phyloP scores from a whole-genome alignment of 2,797 vertebrate genomes.

The Merluccius polli region DNA sequence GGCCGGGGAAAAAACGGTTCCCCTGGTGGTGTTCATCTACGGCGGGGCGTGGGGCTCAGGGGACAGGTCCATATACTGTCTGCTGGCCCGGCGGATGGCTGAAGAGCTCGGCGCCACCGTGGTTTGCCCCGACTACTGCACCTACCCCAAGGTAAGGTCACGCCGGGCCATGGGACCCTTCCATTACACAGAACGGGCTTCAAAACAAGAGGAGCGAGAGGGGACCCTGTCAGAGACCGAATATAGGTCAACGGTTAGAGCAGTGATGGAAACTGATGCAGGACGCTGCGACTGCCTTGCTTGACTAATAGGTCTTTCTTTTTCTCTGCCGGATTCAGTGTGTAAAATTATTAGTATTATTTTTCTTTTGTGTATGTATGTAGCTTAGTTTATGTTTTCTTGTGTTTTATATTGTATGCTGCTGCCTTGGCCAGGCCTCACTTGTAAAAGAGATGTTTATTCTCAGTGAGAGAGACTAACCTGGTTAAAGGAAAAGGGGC shows the following conservation, averaged over 20 bases:
- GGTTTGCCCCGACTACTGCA: conserved; percentile 75
- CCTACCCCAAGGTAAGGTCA: conserved; percentile 76
- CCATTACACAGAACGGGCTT: neutral
- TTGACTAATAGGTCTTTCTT: neutral
- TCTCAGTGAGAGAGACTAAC: neutral
- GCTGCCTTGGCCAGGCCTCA: neutral
- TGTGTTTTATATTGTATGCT: neutral
- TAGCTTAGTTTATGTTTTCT: neutral
- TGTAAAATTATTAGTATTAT: neutral
- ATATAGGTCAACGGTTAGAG: neutral
- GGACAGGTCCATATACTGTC: conserved; percentile 70
- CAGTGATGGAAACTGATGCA: too few species aligned
- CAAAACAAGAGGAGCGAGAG: neutral
- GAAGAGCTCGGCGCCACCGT: conserved; percentile 68
- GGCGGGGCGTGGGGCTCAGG: conserved; percentile 76
- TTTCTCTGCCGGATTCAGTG: neutral
- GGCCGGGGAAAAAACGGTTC: conserved; percentile 18
- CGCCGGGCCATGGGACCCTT: neutral
- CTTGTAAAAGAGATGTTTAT: neutral
- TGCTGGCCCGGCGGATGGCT: conserved; percentile 71
- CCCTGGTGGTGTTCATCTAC: conserved; percentile 72
- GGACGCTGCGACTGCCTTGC: too few species aligned
- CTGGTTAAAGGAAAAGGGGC: neutral
- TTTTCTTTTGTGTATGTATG: neutral
- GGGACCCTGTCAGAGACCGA: neutral